A percentile compares a stretch with the other conserved stretches of the same genome.
Evolutionary conservation across 2,888 invertebrate genomes (phyloP).

Genomic region (Pyralis farinalis): DNA sequence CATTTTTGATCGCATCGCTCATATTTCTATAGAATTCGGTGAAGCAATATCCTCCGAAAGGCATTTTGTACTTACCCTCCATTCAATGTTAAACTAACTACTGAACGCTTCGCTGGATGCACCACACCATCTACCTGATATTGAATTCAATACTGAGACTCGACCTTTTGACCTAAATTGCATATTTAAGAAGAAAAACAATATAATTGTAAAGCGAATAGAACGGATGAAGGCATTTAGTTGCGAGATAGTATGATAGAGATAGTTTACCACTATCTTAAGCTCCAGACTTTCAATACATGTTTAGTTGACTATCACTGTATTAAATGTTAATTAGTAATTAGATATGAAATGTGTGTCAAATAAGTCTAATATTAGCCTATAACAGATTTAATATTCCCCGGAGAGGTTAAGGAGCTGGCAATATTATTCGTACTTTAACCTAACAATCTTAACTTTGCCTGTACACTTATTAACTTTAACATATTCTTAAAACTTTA

Average conservation of each 20-base stretch:
- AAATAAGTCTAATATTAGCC: no score
- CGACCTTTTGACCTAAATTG: constrained; percentile 23
- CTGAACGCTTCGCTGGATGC: constrained; percentile 22
- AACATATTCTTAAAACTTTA: no score
- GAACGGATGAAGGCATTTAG: constrained; percentile 7
- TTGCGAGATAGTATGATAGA: constrained; percentile 2
- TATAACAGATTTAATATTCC: no score
- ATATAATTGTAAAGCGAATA: constrained; percentile 16
- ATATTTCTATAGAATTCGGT: constrained; percentile 26
- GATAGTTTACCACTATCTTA: not conserved
- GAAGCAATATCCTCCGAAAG: constrained; percentile 29
- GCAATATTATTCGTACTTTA: no score
- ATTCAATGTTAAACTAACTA: constrained; percentile 42
- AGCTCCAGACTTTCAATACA: not conserved
- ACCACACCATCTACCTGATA: constrained; percentile 18
- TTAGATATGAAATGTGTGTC: no score
- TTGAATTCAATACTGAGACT: constrained; percentile 17
- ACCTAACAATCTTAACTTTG: no score
- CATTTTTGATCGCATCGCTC: constrained; percentile 25
- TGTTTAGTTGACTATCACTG: no score
- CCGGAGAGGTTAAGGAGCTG: no score
- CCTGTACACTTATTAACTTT: no score
- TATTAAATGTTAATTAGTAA: not conserved
- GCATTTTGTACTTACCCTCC: constrained; percentile 21
- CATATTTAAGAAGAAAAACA: constrained; percentile 18